phyloP scores from a whole-genome alignment of 2,797 vertebrate species.

The Argyrosomus regius region DNA sequence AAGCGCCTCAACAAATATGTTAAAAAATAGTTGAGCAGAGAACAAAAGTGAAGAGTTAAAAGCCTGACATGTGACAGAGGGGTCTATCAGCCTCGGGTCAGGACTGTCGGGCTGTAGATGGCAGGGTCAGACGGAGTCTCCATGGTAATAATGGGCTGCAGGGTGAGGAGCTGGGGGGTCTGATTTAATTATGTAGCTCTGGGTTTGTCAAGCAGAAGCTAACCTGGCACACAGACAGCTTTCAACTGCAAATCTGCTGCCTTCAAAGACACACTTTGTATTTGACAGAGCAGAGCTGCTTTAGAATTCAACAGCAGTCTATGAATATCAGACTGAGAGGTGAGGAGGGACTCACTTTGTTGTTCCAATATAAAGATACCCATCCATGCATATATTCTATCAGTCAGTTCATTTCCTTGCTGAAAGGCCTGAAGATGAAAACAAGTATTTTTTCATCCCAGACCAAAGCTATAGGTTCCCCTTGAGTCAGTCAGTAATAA shows the following conservation, averaged over 20 bases:
- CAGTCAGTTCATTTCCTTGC: neutral
- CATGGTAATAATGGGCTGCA: conserved; percentile 25
- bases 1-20: neutral
- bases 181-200: conserved; percentile 40
- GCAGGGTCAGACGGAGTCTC: conserved; percentile 36
- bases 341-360: neutral
- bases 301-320: neutral
- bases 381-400: neutral
- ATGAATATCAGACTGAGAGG: neutral
- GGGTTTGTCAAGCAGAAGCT: conserved; percentile 4
- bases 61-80: neutral
- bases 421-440: neutral
- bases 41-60: neutral
- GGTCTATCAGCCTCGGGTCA: conserved; percentile 5
- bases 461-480: neutral
- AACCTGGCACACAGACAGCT: conserved; percentile 20
- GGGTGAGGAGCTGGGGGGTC: conserved; percentile 8
- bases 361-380: conserved; percentile 2
- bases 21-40: neutral
- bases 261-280: conserved; percentile 27
- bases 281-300: neutral
- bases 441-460: neutral
- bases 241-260: conserved; percentile 27
- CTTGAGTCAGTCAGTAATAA: neutral
- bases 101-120: neutral